Evolutionary conservation across 2,888 invertebrate genomes (phyloP).

Genomic region (Melanargia galathea): DNA sequence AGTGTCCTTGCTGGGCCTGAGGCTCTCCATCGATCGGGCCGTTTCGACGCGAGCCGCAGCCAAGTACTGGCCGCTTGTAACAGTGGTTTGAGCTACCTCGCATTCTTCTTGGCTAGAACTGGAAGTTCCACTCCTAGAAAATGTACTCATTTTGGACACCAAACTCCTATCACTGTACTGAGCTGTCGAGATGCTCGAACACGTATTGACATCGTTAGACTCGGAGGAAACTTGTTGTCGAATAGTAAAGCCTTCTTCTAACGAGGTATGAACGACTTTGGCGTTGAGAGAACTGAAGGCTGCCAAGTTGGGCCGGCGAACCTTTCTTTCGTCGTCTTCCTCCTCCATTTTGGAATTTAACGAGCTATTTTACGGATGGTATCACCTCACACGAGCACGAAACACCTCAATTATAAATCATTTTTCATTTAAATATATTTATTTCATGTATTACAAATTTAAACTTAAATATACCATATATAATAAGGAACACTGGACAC

Average conservation of each 20-base stretch:
- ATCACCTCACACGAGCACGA: constrained; percentile 51
- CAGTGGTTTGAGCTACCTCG: constrained; percentile 77
- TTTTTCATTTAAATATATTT: constrained; percentile 66
- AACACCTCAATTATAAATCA: constrained; percentile 68
- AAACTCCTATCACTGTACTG: constrained; percentile 77
- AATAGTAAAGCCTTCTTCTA: constrained; percentile 61
- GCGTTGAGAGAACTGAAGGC: constrained; percentile 65
- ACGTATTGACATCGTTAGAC: constrained; percentile 80
- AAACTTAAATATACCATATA: constrained; percentile 65
- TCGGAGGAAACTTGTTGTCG: constrained; percentile 80
- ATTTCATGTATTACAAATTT: constrained; percentile 63
- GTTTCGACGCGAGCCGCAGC: constrained; percentile 82
- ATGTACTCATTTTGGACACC: constrained; percentile 78
- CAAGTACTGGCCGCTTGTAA: constrained; percentile 79
- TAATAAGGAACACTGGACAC: constrained; percentile 79
- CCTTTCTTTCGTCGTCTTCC: constrained; percentile 72
- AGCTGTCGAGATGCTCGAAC: constrained; percentile 71
- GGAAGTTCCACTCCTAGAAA: constrained; percentile 83
- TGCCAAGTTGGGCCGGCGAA: constrained; percentile 64
- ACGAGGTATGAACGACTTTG: constrained; percentile 66
- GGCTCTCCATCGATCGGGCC: constrained; percentile 87
- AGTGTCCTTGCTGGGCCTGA: constrained; percentile 82
- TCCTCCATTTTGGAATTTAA: constrained; percentile 67
- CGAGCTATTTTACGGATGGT: constrained; percentile 46
- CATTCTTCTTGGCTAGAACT: constrained; percentile 88